phyloP scores from a whole-genome alignment of 2,797 vertebrate genomes.

The Lacerta bilineata region DNA sequence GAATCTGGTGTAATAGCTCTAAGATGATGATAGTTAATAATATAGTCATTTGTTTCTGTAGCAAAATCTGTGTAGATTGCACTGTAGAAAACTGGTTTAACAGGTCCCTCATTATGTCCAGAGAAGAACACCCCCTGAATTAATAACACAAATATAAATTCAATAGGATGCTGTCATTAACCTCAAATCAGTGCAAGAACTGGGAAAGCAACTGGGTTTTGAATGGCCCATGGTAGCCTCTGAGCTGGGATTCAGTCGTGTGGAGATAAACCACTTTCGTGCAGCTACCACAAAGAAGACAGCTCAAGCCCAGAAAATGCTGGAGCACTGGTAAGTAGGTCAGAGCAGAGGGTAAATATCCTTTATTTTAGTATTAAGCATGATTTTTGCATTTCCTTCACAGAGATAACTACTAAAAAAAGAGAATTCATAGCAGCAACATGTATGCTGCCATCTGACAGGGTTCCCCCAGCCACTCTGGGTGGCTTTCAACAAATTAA shows the following conservation, averaged over 20 bases:
- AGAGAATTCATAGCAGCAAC: background rate
- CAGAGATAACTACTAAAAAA: background rate
- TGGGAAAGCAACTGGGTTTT: constrained; percentile 83
- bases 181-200: constrained; percentile 83
- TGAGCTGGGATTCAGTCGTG: constrained; percentile 84
- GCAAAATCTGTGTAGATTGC: too few species aligned
- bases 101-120: background rate
- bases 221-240: constrained; percentile 84
- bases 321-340: constrained; percentile 82
- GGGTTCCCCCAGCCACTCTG: too few species aligned
- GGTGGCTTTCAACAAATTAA: too few species aligned
- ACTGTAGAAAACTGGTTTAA: too few species aligned
- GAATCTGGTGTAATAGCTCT: background rate
- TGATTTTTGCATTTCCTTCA: constrained; percentile 9
- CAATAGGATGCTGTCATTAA: constrained; percentile 87
- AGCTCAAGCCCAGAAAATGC: constrained; percentile 82
- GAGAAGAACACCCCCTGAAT: background rate
- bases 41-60: too few species aligned
- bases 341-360: background rate
- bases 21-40: background rate
- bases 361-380: background rate
- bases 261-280: constrained; percentile 81
- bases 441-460: background rate
- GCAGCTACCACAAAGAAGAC: constrained; percentile 79
- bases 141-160: background rate